Evolutionary conservation across 2,888 invertebrate species (phyloP).

Genomic region (Megamerina dolium): DNA sequence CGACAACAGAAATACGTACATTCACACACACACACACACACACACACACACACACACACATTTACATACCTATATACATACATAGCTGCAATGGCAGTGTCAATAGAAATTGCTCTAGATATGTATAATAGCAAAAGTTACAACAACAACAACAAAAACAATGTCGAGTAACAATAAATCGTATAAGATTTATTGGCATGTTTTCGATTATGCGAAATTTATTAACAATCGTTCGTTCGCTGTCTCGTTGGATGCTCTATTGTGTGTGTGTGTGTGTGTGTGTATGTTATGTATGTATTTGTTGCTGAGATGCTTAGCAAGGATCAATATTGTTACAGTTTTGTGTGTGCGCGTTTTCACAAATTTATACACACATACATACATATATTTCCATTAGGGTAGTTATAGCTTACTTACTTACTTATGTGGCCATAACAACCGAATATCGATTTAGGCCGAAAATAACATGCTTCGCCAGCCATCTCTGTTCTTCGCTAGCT

Average conservation of each 20-base stretch:
- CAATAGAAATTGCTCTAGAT: too few species aligned
- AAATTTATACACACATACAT: too few species aligned
- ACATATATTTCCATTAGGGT: too few species aligned
- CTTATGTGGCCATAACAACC: too few species aligned
- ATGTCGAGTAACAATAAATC: not conserved
- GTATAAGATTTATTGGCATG: not conserved
- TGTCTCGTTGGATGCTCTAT: too few species aligned
- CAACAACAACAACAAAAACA: not conserved
- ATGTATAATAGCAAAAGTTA: not conserved
- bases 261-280: not conserved
- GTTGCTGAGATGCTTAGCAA: too few species aligned
- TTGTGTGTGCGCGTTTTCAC: too few species aligned
- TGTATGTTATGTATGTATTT: not conserved
- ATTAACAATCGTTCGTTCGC: slow-evolving; percentile 10
- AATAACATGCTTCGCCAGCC: too few species aligned
- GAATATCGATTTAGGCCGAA: too few species aligned
- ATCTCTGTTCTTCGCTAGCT: too few species aligned
- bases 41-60: not conserved
- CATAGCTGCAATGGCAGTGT: not conserved
- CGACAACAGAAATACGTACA: not conserved
- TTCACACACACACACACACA: not conserved
- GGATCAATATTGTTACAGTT: too few species aligned
- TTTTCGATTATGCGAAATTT: slow-evolving; percentile 12
- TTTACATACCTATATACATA: not conserved
- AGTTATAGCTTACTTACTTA: too few species aligned